These are phyloP conservation scores for Cantharis rustica DNA, from an alignment of 2,888 invertebrate species.

Conservation along the genomic window DNA sequence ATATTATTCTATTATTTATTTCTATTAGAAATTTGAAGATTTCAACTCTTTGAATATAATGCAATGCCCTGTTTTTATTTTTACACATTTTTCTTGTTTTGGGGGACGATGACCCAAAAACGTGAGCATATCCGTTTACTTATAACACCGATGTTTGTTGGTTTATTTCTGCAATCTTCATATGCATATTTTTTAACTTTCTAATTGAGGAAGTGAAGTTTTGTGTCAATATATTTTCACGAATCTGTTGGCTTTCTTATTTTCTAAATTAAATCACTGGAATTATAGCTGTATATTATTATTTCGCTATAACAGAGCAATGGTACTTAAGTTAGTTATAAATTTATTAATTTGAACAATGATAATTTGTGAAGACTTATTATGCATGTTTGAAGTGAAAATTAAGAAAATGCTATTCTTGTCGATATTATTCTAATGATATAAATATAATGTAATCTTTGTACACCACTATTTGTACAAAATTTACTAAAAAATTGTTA, in stretches of 20 bases:
- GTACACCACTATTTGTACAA: slow-evolving; percentile 30
- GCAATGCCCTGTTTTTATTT: neutral
- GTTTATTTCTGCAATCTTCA: neutral
- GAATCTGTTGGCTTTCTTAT: neutral
- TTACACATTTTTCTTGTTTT: neutral
- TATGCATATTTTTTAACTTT: neutral
- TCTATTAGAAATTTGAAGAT: no score
- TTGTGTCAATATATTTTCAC: neutral
- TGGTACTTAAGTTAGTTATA: neutral
- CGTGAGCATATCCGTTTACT: neutral
- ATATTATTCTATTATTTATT: no score
- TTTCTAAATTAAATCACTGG: neutral
- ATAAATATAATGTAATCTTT: slow-evolving; percentile 10
- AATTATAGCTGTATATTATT: neutral
- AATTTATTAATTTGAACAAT: neutral
- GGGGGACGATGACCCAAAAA: neutral
- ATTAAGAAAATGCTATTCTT: neutral
- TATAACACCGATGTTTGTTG: neutral
- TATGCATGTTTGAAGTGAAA: slow-evolving; percentile 1
- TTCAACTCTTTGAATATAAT: no score
- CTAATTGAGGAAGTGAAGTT: neutral
- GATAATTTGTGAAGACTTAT: neutral
- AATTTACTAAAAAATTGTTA: slow-evolving; percentile 28
- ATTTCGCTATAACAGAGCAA: neutral
- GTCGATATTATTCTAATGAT: neutral